A percentile compares a stretch with the other conserved stretches of the same genome.
Conservation (phyloP, 2,888 invertebrate genomes). For the Drosophila ezoana region DNA sequence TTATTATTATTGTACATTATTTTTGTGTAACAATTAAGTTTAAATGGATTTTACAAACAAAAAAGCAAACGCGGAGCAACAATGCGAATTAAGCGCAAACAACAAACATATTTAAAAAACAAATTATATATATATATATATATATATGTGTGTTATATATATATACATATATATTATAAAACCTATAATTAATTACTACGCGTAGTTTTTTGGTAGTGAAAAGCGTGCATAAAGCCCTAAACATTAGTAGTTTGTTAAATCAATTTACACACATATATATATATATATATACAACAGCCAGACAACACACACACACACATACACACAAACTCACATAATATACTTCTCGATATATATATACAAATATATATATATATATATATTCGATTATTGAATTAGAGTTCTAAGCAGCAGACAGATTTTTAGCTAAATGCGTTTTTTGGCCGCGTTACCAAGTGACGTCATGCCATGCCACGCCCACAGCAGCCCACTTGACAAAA, state of each 20-base stretch:
- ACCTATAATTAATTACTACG: conserved; percentile 59
- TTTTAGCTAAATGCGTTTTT: conserved; percentile 50
- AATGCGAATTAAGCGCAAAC: conserved; percentile 47
- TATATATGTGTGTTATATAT: conserved; percentile 6
- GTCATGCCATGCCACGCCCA: conserved; percentile 63
- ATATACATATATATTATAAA: conserved; percentile 25
- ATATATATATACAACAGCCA: neutral
- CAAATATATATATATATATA: conserved; percentile 30
- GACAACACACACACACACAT: neutral
- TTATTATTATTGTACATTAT: conserved; percentile 65
- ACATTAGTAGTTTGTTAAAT: conserved; percentile 79
- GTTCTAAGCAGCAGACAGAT: conserved; percentile 54
- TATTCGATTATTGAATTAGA: conserved; percentile 66
- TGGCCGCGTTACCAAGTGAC: conserved; percentile 58
- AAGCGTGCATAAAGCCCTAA: conserved; percentile 63
- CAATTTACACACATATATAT: conserved; percentile 67
- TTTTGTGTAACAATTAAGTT: conserved; percentile 58
- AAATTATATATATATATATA: conserved; percentile 33
- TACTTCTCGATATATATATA: conserved; percentile 31
- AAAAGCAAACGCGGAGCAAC: conserved; percentile 48
- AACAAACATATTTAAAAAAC: conserved; percentile 45
- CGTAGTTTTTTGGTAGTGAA: conserved; percentile 80
- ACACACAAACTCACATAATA: conserved; percentile 24
- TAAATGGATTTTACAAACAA: conserved; percentile 45
- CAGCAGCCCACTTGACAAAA: conserved; percentile 36